Percentiles rank a stretch among this genome's conserved stretches.
These are phyloP conservation scores for Procambarus clarkii DNA, from an alignment of 1,140 invertebrate species.

Conservation along the genomic window DNA sequence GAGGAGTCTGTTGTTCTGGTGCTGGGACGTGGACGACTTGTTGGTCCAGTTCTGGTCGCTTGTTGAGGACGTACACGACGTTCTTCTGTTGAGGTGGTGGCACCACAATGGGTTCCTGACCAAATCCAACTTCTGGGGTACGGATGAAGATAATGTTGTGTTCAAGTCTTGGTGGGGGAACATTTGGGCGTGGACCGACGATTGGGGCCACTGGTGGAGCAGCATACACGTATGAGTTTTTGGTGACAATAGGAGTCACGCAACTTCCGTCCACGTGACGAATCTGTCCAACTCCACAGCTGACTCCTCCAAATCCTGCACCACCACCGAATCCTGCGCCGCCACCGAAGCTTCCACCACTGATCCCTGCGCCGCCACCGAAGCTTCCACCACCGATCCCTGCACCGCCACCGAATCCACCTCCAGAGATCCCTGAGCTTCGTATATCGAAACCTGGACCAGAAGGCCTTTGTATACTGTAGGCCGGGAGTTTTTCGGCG, in stretches of 20 bases:
- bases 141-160: constrained; percentile 13
- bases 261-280: constrained; percentile 31
- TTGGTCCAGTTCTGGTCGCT: background rate
- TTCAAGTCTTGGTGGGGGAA: constrained; percentile 7
- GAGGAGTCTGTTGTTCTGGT: background rate
- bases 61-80: constrained; percentile 15
- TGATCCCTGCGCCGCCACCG: background rate
- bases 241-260: constrained; percentile 10
- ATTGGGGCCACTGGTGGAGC: background rate
- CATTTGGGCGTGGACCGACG: background rate
- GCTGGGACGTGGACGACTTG: background rate
- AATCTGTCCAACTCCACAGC: constrained; percentile 9
- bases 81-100: background rate
- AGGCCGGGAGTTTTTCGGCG: background rate
- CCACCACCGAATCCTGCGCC: background rate
- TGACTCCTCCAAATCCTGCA: background rate
- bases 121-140: background rate
- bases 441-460: background rate
- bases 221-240: background rate
- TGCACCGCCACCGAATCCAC: background rate
- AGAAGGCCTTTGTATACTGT: background rate
- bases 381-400: background rate
- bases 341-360: background rate
- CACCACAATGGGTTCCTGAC: background rate
- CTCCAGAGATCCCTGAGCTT: background rate